These are phyloP conservation scores for Villa cingulata DNA, from an alignment of 2,888 invertebrate genomes.

Conservation along the genomic window DNA sequence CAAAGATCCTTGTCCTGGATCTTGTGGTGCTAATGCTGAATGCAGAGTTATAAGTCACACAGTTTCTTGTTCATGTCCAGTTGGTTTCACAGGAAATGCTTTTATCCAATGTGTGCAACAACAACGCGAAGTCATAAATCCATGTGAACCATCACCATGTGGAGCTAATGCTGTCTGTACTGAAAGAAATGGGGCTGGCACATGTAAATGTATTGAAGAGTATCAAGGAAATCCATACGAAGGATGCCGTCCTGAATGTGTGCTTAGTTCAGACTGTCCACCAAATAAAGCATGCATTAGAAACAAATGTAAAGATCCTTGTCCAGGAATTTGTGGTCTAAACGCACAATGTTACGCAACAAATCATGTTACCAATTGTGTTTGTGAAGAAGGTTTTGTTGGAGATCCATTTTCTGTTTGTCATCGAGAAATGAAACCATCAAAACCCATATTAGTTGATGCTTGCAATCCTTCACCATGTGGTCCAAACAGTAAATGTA, in stretches of 20 bases:
- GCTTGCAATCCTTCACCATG: slow-evolving; percentile 69
- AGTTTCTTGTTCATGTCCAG: slow-evolving; percentile 64
- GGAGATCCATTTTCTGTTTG: slow-evolving; percentile 60
- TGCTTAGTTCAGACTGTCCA: slow-evolving; percentile 71
- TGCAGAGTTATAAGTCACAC: slow-evolving; percentile 68
- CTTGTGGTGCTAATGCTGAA: slow-evolving; percentile 66
- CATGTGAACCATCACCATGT: slow-evolving; percentile 78
- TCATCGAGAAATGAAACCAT: slow-evolving; percentile 22
- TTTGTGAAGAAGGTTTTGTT: slow-evolving; percentile 54
- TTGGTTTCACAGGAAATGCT: slow-evolving; percentile 68
- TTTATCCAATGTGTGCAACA: slow-evolving; percentile 60
- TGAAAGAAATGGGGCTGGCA: slow-evolving; percentile 62
- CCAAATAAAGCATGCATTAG: slow-evolving; percentile 68
- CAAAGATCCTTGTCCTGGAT: slow-evolving; percentile 67
- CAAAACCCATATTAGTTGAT: slow-evolving; percentile 22
- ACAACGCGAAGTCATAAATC: slow-evolving; percentile 43
- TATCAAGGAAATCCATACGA: slow-evolving; percentile 78
- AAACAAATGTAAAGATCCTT: slow-evolving; percentile 75
- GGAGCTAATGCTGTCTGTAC: slow-evolving; percentile 70
- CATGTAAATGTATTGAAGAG: slow-evolving; percentile 66
- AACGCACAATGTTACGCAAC: slow-evolving; percentile 72
- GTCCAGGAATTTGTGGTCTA: slow-evolving; percentile 70
- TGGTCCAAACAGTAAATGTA: slow-evolving; percentile 67
- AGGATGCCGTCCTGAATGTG: slow-evolving; percentile 76
- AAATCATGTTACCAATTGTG: slow-evolving; percentile 77